These are phyloP conservation scores for Numenius arquata DNA, from an alignment of 2,113 vertebrate genomes.

Conservation along the genomic window DNA sequence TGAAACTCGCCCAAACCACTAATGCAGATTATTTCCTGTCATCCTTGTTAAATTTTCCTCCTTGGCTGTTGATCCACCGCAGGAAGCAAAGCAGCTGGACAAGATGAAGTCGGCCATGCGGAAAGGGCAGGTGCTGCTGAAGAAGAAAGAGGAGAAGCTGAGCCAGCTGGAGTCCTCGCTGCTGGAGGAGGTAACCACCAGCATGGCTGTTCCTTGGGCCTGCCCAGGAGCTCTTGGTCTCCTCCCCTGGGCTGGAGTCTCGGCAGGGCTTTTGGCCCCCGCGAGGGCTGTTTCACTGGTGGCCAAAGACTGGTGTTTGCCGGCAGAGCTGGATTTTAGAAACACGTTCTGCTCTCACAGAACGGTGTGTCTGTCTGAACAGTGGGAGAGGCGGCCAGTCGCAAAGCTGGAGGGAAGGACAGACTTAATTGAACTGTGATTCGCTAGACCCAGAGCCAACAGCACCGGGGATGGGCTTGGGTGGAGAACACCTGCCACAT, in stretches of 20 bases:
- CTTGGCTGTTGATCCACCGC: not conserved
- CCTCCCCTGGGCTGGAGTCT: not conserved
- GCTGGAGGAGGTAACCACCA: slow-evolving; percentile 78
- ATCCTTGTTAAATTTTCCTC: not conserved
- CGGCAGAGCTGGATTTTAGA: not conserved
- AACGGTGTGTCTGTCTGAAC: too few species aligned
- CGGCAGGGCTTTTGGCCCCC: not conserved
- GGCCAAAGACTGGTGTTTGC: not conserved
- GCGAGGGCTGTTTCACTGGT: not conserved
- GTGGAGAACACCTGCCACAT: not conserved
- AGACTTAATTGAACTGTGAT: too few species aligned
- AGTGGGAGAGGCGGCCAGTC: not conserved
- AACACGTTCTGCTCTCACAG: accelerated
- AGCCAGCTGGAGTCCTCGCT: slow-evolving; percentile 84
- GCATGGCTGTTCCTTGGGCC: not conserved
- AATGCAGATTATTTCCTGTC: accelerated
- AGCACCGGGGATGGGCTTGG: not conserved
- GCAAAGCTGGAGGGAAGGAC: not conserved
- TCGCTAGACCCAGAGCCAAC: not conserved
- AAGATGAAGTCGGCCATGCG: slow-evolving; percentile 77
- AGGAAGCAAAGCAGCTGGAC: slow-evolving; percentile 82
- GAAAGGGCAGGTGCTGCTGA: slow-evolving; percentile 79
- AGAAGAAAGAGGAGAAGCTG: slow-evolving; percentile 84
- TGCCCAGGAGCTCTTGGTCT: not conserved
- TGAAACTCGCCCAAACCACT: not conserved